A percentile compares a stretch with the other conserved stretches of the same genome.
These are phyloP conservation scores for Cataglyphis hispanica DNA, from an alignment of 1,140 invertebrate genomes.

Conservation along the genomic window DNA sequence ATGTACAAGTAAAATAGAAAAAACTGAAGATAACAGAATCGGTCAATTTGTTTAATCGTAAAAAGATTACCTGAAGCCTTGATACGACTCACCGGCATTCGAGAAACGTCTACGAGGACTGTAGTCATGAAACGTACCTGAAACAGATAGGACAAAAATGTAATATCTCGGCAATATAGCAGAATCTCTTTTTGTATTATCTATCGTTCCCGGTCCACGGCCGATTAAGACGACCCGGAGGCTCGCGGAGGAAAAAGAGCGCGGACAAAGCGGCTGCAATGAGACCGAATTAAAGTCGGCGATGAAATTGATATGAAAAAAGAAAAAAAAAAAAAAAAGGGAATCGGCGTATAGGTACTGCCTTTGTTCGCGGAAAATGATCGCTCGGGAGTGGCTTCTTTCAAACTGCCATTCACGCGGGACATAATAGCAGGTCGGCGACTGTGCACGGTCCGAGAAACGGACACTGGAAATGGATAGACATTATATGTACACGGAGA, in stretches of 20 bases:
- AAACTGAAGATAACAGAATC: not conserved
- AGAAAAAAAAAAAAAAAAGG: not conserved
- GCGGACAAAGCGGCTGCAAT: conserved; percentile 35
- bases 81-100: conserved; percentile 16
- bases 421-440: conserved; percentile 35
- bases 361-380: conserved; percentile 43
- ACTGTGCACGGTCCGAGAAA: conserved; percentile 4
- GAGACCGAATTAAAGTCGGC: conserved; percentile 38
- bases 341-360: conserved; percentile 18
- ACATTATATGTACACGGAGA: not conserved
- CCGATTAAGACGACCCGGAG: conserved; percentile 35
- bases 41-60: not conserved
- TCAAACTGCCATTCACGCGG: conserved; percentile 49
- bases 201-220: conserved; percentile 1
- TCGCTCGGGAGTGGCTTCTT: conserved; percentile 38
- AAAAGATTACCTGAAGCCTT: too few species aligned
- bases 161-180: not conserved
- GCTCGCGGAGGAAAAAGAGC: not conserved
- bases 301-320: conserved; percentile 36
- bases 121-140: conserved; percentile 22
- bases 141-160: conserved; percentile 23
- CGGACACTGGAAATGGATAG: conserved; percentile 26
- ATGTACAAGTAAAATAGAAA: too few species aligned
- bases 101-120: not conserved
- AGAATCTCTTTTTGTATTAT: conserved; percentile 18